phyloP scores from a whole-genome alignment of 2,888 invertebrate genomes.

The Amphiduros pacificus region DNA sequence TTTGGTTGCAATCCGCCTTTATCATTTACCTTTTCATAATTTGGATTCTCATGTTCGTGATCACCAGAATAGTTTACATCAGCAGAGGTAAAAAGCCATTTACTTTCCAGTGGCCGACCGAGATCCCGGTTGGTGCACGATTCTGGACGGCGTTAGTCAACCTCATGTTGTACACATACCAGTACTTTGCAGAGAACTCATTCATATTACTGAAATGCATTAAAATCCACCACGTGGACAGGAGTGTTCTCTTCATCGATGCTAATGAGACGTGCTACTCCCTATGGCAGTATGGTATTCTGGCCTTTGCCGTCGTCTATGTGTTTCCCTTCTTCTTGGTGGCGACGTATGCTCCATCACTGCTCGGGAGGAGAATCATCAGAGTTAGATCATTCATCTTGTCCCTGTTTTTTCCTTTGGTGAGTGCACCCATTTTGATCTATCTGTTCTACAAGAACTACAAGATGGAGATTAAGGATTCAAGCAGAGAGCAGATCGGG shows the following conservation, averaged over 20 bases:
- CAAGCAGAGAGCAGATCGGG: not conserved
- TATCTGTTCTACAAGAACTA: not conserved
- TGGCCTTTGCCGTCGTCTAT: conserved; percentile 15
- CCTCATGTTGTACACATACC: conserved; percentile 11
- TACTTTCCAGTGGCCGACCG: too few relatives aligned
- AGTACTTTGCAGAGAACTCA: conserved; percentile 15
- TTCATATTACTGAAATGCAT: conserved; percentile 12
- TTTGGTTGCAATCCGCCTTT: conserved; percentile 3
- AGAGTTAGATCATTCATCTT: conserved; percentile 5
- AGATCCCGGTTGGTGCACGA: not conserved
- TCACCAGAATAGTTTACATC: too few relatives aligned
- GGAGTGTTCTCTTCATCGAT: conserved; percentile 22
- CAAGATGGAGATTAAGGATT: too few relatives aligned
- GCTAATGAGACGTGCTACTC: conserved; percentile 20
- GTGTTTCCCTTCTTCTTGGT: conserved; percentile 26
- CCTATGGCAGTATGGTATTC: conserved; percentile 23
- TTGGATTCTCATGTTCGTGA: too few relatives aligned
- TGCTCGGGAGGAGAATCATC: conserved; percentile 10
- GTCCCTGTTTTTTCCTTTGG: conserved; percentile 8
- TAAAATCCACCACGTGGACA: not conserved
- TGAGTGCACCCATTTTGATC: conserved; percentile 5
- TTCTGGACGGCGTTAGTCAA: conserved; percentile 6
- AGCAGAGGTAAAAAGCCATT: too few relatives aligned
- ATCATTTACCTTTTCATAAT: conserved; percentile 3
- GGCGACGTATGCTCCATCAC: conserved; percentile 20